These are phyloP conservation scores for Onychostoma macrolepis DNA, from an alignment of 2,113 vertebrate species.

Conservation along the genomic window DNA sequence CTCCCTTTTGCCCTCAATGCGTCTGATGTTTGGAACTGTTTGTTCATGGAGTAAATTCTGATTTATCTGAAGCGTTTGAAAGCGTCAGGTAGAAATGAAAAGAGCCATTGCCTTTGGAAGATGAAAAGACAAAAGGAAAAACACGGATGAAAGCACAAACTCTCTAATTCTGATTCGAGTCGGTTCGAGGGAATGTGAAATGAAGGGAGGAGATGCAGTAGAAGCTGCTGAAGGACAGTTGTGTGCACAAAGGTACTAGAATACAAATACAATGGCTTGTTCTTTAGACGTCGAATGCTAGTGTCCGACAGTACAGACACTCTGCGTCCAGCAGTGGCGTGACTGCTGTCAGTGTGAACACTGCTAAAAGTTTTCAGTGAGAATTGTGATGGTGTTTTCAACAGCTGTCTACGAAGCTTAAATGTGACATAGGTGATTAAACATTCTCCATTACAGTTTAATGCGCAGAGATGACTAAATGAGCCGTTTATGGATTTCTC, in stretches of 20 bases:
- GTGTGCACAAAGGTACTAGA: not conserved
- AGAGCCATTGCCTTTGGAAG: slow-evolving; percentile 9
- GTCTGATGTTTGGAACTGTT: not conserved
- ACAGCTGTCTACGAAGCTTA: not conserved
- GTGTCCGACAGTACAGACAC: not conserved
- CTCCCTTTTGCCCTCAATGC: not conserved
- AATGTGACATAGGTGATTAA: not conserved
- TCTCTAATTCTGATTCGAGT: slow-evolving; percentile 15
- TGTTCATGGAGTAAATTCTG: not conserved
- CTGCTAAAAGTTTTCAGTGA: not conserved
- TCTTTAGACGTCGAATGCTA: not conserved
- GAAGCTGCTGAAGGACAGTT: not conserved
- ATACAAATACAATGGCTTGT: not conserved
- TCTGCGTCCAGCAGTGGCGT: not conserved
- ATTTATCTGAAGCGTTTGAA: slow-evolving; percentile 14
- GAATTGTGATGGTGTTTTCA: not conserved
- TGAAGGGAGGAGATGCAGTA: not conserved
- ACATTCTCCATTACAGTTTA: not conserved
- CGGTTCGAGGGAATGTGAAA: not conserved
- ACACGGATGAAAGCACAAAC: slow-evolving; percentile 10
- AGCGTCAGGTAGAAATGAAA: not conserved
- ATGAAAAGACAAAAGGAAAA: slow-evolving; percentile 7
- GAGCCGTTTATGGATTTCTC: not conserved
- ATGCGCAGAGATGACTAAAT: not conserved
- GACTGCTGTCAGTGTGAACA: not conserved